These are phyloP conservation scores for Ceyx margarethae DNA, from an alignment of 2,113 vertebrate species.

Conservation along the genomic window DNA sequence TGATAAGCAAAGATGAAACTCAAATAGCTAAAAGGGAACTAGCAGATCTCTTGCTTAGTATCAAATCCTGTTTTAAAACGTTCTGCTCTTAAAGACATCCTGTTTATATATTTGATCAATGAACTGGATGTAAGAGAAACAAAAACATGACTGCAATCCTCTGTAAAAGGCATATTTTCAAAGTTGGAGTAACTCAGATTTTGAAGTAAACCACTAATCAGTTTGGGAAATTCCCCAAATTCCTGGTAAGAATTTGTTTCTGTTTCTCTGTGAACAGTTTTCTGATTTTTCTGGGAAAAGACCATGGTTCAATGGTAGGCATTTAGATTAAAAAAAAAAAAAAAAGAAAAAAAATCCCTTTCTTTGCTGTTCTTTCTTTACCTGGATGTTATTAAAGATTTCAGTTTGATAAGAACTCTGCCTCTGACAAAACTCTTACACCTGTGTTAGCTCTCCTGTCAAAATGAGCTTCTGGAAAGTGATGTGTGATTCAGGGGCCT, in stretches of 20 bases:
- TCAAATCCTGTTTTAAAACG: conserved; percentile 77
- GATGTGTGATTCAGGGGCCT: neutral
- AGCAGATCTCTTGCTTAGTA: conserved; percentile 65
- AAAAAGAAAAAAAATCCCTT: neutral
- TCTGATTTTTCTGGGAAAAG: neutral
- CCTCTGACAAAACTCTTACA: neutral
- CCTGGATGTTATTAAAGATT: neutral
- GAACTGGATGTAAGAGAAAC: conserved; percentile 28
- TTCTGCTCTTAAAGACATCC: conserved; percentile 76
- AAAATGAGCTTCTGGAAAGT: neutral
- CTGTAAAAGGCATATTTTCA: neutral
- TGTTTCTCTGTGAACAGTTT: neutral
- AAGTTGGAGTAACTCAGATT: neutral
- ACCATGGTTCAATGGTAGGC: neutral
- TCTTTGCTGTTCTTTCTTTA: neutral
- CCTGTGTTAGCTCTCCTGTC: neutral
- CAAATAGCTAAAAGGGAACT: conserved; percentile 75
- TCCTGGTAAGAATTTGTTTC: conserved; percentile 19
- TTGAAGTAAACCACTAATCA: neutral
- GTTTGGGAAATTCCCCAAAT: conserved; percentile 3
- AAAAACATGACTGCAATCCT: neutral
- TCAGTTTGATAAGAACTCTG: neutral
- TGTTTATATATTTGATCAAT: conserved; percentile 70
- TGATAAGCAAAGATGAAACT: conserved; percentile 72
- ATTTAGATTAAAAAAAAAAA: neutral